Conservation (phyloP, 2,888 invertebrate species). For the Bedellia somnulentella region DNA sequence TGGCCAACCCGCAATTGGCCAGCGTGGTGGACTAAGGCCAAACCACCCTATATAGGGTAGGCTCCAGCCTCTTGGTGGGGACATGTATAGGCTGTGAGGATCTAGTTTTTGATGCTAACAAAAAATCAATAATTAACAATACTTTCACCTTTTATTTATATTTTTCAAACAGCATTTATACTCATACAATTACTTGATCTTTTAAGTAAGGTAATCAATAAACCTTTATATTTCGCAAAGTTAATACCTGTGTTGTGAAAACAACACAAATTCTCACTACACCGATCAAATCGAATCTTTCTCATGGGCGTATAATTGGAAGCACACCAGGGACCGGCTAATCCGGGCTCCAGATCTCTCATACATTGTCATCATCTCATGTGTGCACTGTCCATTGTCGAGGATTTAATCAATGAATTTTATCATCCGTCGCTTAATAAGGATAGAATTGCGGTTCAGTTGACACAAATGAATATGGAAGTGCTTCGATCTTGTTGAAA, state of each 20-base stretch:
- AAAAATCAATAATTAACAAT: no score
- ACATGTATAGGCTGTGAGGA: no score
- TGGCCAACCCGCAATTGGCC: no score
- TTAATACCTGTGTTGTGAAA: no score
- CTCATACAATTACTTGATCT: no score
- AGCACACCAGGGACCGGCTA: slow-evolving; percentile 23
- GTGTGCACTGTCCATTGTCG: slow-evolving; percentile 25
- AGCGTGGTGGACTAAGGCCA: no score
- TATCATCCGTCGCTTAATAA: slow-evolving; percentile 26
- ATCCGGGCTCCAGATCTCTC: slow-evolving; percentile 25
- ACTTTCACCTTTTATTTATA: no score
- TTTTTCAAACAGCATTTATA: no score
- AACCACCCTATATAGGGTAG: no score
- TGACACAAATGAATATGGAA: slow-evolving; percentile 15
- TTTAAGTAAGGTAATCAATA: no score
- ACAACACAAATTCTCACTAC: not conserved
- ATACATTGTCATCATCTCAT: slow-evolving; percentile 23
- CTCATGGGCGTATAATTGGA: slow-evolving; percentile 27
- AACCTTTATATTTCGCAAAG: not conserved
- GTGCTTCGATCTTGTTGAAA: slow-evolving; percentile 11
- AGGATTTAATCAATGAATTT: slow-evolving; percentile 38
- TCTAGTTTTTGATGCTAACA: no score
- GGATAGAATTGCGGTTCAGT: slow-evolving; percentile 21
- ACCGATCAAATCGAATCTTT: slow-evolving; percentile 7
- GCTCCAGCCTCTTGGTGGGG: no score